These are phyloP conservation scores for Xylophagus ater DNA, from an alignment of 2,888 invertebrate species.

Conservation along the genomic window DNA sequence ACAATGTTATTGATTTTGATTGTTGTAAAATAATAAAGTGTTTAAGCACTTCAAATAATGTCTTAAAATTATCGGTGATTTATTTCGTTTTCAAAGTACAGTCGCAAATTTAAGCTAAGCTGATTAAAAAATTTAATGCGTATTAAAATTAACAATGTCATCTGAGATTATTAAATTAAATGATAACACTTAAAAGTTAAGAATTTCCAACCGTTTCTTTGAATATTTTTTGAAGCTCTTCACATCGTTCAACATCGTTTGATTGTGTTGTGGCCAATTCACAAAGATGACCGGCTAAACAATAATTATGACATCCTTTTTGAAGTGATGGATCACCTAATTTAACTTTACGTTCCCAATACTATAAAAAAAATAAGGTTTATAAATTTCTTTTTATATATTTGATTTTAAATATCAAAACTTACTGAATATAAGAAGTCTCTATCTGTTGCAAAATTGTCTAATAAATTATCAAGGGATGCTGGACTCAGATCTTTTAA, in stretches of 20 bases:
- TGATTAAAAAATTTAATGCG: no score
- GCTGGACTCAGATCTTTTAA: slow-evolving; percentile 48
- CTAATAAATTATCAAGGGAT: slow-evolving; percentile 50
- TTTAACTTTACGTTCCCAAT: slow-evolving; percentile 27
- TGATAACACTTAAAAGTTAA: no score
- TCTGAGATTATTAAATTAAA: no score
- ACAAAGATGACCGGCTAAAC: slow-evolving; percentile 27
- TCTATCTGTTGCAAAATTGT: slow-evolving; percentile 42
- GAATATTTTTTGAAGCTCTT: slow-evolving; percentile 24
- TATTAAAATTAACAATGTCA: no score
- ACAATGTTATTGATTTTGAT: no score
- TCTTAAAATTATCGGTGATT: no score
- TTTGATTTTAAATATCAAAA: neutral
- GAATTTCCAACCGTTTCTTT: slow-evolving; percentile 24
- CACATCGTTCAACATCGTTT: slow-evolving; percentile 25
- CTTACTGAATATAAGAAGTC: slow-evolving; percentile 25
- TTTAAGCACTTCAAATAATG: no score
- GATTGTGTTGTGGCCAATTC: slow-evolving; percentile 26
- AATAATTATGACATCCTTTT: slow-evolving; percentile 26
- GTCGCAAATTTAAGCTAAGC: no score
- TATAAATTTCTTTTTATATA: slow-evolving; percentile 2
- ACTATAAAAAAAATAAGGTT: slow-evolving; percentile 16
- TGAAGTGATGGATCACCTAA: slow-evolving; percentile 26
- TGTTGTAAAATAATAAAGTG: no score
- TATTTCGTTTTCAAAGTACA: no score